Percentiles rank a stretch among this genome's conserved stretches.
Conservation (phyloP, 2,797 vertebrate species). For the Neosilurus mollespiculum region DNA sequence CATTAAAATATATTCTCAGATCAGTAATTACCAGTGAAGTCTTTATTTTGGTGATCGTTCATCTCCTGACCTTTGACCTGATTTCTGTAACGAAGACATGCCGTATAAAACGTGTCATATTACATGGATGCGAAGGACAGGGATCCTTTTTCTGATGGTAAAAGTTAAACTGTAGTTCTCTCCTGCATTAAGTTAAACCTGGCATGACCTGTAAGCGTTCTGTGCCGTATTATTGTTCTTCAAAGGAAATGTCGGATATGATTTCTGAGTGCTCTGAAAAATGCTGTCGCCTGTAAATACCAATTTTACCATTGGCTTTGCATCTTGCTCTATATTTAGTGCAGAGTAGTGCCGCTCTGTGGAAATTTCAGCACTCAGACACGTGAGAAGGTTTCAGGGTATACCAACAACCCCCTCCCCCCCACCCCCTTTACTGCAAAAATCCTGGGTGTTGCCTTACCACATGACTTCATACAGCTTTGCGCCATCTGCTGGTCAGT, state of each 20-base stretch:
- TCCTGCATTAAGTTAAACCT: neutral
- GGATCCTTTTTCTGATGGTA: neutral
- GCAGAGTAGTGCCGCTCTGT: conserved; percentile 1
- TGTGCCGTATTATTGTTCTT: neutral
- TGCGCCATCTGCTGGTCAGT: conserved; percentile 71
- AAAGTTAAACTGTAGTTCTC: neutral
- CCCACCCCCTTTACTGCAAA: too few species aligned
- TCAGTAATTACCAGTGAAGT: neutral
- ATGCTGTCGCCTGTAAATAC: neutral
- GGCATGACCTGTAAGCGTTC: neutral
- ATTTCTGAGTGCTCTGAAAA: neutral
- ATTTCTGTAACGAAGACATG: neutral
- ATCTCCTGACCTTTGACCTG: neutral
- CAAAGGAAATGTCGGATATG: neutral
- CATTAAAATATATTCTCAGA: neutral
- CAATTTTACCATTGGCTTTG: neutral
- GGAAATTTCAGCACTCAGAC: conserved; percentile 37
- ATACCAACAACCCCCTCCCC: conserved; percentile 28
- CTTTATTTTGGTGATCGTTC: neutral
- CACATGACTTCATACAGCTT: conserved; percentile 44
- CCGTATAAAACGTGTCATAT: neutral
- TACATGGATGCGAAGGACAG: neutral
- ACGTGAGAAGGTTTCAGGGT: conserved; percentile 55
- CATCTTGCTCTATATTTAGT: neutral
- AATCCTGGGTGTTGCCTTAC: conserved; percentile 69